Conservation (phyloP, 1,140 invertebrate species). For the Adelges cooleyi region DNA sequence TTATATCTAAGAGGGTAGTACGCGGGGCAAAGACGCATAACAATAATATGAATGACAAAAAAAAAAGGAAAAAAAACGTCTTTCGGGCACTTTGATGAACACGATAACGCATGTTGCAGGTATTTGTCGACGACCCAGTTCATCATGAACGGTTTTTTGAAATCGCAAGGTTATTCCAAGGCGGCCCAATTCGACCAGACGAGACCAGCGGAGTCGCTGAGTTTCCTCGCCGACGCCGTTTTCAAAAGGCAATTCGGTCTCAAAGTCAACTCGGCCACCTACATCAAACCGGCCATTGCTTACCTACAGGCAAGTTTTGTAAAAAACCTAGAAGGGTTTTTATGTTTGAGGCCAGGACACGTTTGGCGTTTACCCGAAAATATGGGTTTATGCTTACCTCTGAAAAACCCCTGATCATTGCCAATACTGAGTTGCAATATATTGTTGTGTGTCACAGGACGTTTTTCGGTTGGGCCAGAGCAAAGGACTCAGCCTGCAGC, state of each 20-base stretch:
- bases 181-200: conserved; percentile 54
- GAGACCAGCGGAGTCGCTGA: conserved; percentile 53
- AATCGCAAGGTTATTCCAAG: conserved; percentile 60
- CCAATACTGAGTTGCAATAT: neutral
- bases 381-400: no score
- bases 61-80: no score
- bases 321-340: neutral
- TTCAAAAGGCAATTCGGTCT: conserved; percentile 56
- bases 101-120: conserved; percentile 39
- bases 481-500: conserved; percentile 48
- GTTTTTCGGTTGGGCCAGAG: conserved; percentile 53
- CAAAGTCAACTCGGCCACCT: conserved; percentile 56
- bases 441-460: conserved; percentile 50
- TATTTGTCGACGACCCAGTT: conserved; percentile 56
- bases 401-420: no score
- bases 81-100: no score
- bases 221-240: conserved; percentile 49
- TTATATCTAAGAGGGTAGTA: no score
- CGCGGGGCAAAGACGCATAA: no score
- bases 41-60: no score
- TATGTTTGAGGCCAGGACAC: no score
- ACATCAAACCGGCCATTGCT: conserved; percentile 58
- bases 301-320: conserved; percentile 47
- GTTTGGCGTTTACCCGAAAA: no score
- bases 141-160: conserved; percentile 60